Percentiles rank a stretch among this genome's conserved stretches.
Conservation (phyloP, 2,888 invertebrate species). For the Latrodectus elegans region DNA sequence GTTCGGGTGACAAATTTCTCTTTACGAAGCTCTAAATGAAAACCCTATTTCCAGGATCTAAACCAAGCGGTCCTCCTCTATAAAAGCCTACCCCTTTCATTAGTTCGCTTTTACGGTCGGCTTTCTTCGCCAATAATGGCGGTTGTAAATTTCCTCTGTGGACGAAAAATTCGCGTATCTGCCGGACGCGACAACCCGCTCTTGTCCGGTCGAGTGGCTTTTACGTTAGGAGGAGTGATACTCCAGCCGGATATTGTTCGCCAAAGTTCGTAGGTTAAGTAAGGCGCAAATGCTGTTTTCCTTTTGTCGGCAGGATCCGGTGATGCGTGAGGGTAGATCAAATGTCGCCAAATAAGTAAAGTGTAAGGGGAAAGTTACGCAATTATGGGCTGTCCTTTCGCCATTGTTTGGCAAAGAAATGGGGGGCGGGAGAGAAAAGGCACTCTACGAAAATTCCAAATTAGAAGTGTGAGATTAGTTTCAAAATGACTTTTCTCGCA, state of each 20-base stretch:
- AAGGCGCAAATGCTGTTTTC: slow-evolving; percentile 6
- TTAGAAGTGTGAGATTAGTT: no score
- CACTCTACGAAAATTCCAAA: no score
- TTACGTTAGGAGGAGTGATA: slow-evolving; percentile 41
- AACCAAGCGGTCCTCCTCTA: slow-evolving; percentile 11
- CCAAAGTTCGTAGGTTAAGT: slow-evolving; percentile 46
- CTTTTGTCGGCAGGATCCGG: not conserved
- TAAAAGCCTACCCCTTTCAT: slow-evolving; percentile 56
- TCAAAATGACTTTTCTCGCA: no score
- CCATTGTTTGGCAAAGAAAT: no score
- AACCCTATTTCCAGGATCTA: slow-evolving; percentile 12
- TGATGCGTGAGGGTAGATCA: not conserved
- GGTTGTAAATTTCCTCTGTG: slow-evolving; percentile 51
- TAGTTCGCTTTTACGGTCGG: slow-evolving; percentile 42
- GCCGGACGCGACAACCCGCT: slow-evolving; percentile 31
- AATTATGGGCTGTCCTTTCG: not conserved
- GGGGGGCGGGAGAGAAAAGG: no score
- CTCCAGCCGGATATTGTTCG: slow-evolving; percentile 59
- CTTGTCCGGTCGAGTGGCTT: slow-evolving; percentile 65
- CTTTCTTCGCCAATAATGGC: slow-evolving; percentile 50
- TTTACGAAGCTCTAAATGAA: slow-evolving; percentile 37
- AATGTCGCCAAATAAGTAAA: slow-evolving; percentile 2
- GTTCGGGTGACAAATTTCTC: slow-evolving; percentile 35
- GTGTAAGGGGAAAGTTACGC: not conserved
- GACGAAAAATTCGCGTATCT: slow-evolving; percentile 30